Base-by-base conservation (phyloP, 2,113 vertebrate species). In the Hyperopisus bebe region DNA sequence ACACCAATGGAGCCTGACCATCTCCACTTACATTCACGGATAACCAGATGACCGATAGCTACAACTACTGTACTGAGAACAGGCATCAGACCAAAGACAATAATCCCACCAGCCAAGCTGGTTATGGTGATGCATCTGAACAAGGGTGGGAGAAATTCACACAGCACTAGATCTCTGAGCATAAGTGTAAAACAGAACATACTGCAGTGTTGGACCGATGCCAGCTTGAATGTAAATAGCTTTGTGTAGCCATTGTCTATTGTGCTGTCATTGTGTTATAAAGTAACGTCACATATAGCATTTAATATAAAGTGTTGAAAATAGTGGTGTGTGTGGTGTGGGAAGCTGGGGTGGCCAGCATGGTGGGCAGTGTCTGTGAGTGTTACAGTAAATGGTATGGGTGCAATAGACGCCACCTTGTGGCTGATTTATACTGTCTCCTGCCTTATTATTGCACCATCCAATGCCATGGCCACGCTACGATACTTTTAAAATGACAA, bases 401-500 rank as follows among this genome's bases (percentile, higher is more conserved):
- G 21, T n/a, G 55, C 55, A 62, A n/a, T 62, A 62, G n/a, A n/a
- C 24, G 24, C 55, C 55, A 62, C 55, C 21, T 62, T 9, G 55
- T n/a, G 55, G 55, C 55, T 62, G 55, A 62, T n/a, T 62, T n/a
- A 62, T n/a, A 62, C 55, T 62, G 55, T 9, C 7, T n/a, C 55
- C 24, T 9, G 55, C 8, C 24, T 62, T 62, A 62, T 9, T 62
- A 62, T 62, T 62, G 55, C 24, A 62, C 7, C 55, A 62, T 9
- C 55, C 55, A 62, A n/a, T 62, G 55, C 55, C 24, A 62, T n/a
- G 55, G 24, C 55, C 24, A 9, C 0, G 24, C 55, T 62, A 62
- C 55, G 10, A 58, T n/a, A 47, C 31, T 44, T 88, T 51, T 91
- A 87, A 88, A 91, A 93, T 91, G 92, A 74, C 50, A 92, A 92